phyloP scores from a whole-genome alignment of 1,140 invertebrate genomes.

The Ridgeia piscesae region DNA sequence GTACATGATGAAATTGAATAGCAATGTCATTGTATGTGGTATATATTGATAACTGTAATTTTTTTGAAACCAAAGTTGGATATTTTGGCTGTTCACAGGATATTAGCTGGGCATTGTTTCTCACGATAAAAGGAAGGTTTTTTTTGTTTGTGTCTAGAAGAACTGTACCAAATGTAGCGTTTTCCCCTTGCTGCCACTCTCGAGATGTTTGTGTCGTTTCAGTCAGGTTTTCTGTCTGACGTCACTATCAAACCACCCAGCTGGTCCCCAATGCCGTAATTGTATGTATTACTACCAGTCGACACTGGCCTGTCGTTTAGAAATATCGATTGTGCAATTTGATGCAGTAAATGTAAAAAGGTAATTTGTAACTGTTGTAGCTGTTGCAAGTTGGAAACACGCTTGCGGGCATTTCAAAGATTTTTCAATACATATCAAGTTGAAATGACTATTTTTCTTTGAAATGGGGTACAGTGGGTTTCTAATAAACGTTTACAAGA shows the following conservation, averaged over 20 bases:
- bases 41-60: background rate
- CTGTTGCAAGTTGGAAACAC: background rate
- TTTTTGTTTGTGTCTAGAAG: background rate
- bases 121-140: background rate
- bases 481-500: background rate
- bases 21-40: background rate
- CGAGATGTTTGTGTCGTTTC: background rate
- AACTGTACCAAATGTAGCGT: background rate
- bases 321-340: background rate
- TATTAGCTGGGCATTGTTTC: background rate
- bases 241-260: background rate
- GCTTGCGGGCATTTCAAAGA: background rate
- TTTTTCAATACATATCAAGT: constrained; percentile 6
- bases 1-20: background rate
- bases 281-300: background rate
- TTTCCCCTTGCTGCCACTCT: background rate
- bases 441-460: constrained; percentile 6
- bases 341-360: background rate
- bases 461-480: background rate
- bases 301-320: background rate
- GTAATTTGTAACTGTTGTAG: background rate
- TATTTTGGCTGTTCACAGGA: background rate
- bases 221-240: background rate
- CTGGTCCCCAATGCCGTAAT: background rate
- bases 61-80: background rate